phyloP scores from a whole-genome alignment of 2,113 vertebrate species.

The Leptobrachium ailaonicum region DNA sequence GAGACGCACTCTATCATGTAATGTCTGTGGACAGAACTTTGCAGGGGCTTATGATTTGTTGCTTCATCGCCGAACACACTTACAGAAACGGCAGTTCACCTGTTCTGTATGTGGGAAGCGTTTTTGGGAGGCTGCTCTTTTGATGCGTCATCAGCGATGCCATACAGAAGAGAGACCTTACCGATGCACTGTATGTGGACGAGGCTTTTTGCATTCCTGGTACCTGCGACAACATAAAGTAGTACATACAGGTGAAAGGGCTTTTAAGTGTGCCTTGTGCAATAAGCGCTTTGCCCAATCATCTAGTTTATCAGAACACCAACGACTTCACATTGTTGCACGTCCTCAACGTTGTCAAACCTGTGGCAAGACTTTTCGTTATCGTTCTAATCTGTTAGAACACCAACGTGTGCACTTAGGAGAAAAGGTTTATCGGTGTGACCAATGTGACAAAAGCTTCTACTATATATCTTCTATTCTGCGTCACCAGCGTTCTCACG shows the following conservation, averaged over 20 bases:
- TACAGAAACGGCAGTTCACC: slow-evolving; percentile 76
- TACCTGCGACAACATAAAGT: slow-evolving; percentile 84
- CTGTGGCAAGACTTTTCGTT: slow-evolving; percentile 69
- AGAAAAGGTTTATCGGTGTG: slow-evolving; percentile 68
- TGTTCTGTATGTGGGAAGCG: slow-evolving; percentile 85
- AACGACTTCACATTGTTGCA: slow-evolving; percentile 60
- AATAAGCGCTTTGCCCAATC: slow-evolving; percentile 68
- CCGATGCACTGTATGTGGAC: slow-evolving; percentile 74
- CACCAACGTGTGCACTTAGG: slow-evolving; percentile 69
- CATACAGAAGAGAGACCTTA: slow-evolving; percentile 82
- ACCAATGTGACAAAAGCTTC: slow-evolving; percentile 70
- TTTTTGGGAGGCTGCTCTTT: slow-evolving; percentile 81
- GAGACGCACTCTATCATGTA: slow-evolving; percentile 61
- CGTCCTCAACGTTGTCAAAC: slow-evolving; percentile 65
- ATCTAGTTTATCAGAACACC: slow-evolving; percentile 66
- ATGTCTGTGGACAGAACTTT: slow-evolving; percentile 65
- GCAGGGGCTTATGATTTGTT: slow-evolving; percentile 66
- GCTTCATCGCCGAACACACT: slow-evolving; percentile 73
- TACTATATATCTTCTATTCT: slow-evolving; percentile 70
- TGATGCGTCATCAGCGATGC: slow-evolving; percentile 83
- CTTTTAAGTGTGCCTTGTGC: slow-evolving; percentile 68
- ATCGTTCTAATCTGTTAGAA: slow-evolving; percentile 68
- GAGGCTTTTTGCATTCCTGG: slow-evolving; percentile 78
- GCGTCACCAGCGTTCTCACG: slow-evolving; percentile 66
- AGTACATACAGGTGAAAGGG: slow-evolving; percentile 69